phyloP scores from a whole-genome alignment of 2,888 invertebrate genomes.

The Clistopyga incitator region DNA sequence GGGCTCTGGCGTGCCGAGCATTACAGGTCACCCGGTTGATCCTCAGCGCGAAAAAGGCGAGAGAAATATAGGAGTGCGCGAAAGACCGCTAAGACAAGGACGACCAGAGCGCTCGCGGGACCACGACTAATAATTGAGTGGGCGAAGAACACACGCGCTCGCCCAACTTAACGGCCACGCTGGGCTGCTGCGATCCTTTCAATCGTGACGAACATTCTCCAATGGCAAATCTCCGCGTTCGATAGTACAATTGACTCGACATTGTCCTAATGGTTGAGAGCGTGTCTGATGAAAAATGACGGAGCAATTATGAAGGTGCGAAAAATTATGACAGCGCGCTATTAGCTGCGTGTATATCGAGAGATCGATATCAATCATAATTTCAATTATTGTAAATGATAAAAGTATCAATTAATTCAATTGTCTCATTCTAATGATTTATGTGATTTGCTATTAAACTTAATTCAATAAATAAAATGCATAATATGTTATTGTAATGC shows the following conservation, averaged over 20 bases:
- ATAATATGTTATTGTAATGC: neutral
- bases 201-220: conserved; percentile 9
- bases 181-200: conserved; percentile 21
- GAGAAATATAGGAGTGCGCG: conserved; percentile 23
- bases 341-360: neutral
- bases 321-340: neutral
- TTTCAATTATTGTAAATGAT: too few species aligned
- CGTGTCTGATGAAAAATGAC: neutral
- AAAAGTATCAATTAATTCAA: too few species aligned
- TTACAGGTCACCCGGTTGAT: conserved; percentile 59
- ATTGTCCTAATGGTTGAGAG: neutral
- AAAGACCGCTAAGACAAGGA: conserved; percentile 55
- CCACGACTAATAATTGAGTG: conserved; percentile 54
- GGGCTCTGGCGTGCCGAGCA: conserved; percentile 46
- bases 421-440: too few species aligned
- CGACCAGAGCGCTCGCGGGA: conserved; percentile 30
- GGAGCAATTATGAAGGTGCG: neutral
- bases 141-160: conserved; percentile 46
- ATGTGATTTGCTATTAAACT: too few species aligned
- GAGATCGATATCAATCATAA: neutral
- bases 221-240: conserved; percentile 24
- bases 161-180: conserved; percentile 55
- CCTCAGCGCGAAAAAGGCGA: conserved; percentile 40
- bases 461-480: too few species aligned
- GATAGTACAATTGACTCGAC: neutral